A percentile compares a stretch with the other conserved stretches of the same genome.
Conservation (phyloP, 2,888 invertebrate species). For the Catocala sponsa region DNA sequence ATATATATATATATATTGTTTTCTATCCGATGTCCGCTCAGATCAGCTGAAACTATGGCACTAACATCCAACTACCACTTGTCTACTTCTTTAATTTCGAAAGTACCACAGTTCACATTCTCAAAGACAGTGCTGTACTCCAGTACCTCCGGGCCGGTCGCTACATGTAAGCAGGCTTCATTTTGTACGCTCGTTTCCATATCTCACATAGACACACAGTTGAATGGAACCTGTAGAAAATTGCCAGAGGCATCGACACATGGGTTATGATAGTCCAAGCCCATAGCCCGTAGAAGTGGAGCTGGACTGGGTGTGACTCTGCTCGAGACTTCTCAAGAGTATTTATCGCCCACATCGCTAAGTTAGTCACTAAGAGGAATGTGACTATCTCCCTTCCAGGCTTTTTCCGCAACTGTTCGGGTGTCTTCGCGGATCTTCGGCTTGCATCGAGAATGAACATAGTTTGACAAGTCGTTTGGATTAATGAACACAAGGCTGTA, state of each 20-base stretch:
- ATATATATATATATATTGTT: conserved; percentile 23
- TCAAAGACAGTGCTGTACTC: conserved; percentile 54
- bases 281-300: conserved; percentile 97
- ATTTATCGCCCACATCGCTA: conserved; percentile 98
- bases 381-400: conserved; percentile 98
- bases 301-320: conserved; percentile 96
- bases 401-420: conserved; percentile 94
- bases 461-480: conserved; percentile 96
- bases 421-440: conserved; percentile 93
- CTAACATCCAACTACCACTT: conserved; percentile 72
- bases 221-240: conserved; percentile 98
- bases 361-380: conserved; percentile 95
- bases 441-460: conserved; percentile 97
- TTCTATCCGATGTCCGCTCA: conserved; percentile 53
- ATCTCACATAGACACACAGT: conserved; percentile 98
- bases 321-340: conserved; percentile 96
- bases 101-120: conserved; percentile 69
- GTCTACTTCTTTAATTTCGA: conserved; percentile 54
- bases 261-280: conserved; percentile 98
- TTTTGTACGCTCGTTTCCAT: conserved; percentile 98
- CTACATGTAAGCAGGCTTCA: conserved; percentile 95
- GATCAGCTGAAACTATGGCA: conserved; percentile 76
- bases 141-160: conserved; percentile 76
- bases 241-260: conserved; percentile 96
- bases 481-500: conserved; percentile 94